These are phyloP conservation scores for Procambarus clarkii DNA, from an alignment of 1,140 invertebrate species.

Conservation along the genomic window DNA sequence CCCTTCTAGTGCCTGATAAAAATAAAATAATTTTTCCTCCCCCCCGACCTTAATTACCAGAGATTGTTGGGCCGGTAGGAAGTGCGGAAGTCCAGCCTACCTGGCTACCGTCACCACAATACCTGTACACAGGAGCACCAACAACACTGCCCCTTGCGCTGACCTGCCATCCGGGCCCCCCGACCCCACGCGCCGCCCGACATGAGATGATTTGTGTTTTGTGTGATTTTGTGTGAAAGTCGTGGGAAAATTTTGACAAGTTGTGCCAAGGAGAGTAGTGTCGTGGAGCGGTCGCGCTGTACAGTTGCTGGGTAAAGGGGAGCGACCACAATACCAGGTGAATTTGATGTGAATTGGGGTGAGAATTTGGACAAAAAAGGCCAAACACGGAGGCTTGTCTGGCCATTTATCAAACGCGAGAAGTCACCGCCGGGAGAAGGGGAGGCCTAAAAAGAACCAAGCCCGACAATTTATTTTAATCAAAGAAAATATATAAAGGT, in stretches of 20 bases:
- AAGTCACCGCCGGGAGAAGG: slow-evolving; percentile 43
- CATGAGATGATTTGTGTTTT: slow-evolving; percentile 68
- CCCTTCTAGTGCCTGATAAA: slow-evolving; percentile 38
- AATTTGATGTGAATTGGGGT: slow-evolving; percentile 64
- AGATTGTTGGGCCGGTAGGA: not conserved
- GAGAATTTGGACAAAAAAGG: slow-evolving; percentile 64
- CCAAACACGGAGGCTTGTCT: slow-evolving; percentile 57
- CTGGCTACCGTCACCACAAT: too few species aligned
- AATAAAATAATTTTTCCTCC: not conserved
- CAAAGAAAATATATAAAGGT: slow-evolving; percentile 57
- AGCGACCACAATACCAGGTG: slow-evolving; percentile 60
- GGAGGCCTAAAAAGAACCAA: slow-evolving; percentile 39
- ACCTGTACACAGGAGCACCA: not conserved
- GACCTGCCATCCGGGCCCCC: not conserved
- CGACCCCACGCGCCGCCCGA: slow-evolving; percentile 53
- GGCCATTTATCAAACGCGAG: slow-evolving; percentile 64
- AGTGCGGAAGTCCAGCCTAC: too few species aligned
- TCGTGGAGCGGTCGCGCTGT: slow-evolving; percentile 40
- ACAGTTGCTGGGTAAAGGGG: slow-evolving; percentile 30
- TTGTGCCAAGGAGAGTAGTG: slow-evolving; percentile 59
- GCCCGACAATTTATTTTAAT: slow-evolving; percentile 61
- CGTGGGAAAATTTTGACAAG: slow-evolving; percentile 63
- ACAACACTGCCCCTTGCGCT: not conserved
- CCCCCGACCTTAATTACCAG: not conserved
- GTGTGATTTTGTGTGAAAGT: slow-evolving; percentile 63